These are phyloP conservation scores for Poecilia wingei DNA, from an alignment of 2,797 vertebrate genomes.

Conservation along the genomic window DNA sequence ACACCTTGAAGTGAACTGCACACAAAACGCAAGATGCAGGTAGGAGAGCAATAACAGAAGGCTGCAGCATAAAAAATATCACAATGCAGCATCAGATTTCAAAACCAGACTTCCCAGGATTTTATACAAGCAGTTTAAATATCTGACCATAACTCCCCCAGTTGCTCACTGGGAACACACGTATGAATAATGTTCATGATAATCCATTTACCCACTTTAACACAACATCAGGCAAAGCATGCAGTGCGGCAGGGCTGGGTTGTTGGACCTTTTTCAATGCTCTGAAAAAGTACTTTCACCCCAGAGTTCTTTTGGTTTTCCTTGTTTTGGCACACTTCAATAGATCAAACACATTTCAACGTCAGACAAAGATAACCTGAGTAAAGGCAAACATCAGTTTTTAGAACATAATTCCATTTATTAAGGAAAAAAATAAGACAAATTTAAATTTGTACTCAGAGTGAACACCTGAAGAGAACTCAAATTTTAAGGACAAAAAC, in stretches of 20 bases:
- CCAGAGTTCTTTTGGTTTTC: neutral
- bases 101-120: slow-evolving; percentile 7
- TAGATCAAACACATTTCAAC: neutral
- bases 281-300: neutral
- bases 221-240: slow-evolving; percentile 37
- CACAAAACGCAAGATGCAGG: slow-evolving; percentile 40
- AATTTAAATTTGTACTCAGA: neutral
- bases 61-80: neutral
- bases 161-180: neutral
- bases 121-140: slow-evolving; percentile 7
- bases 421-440: neutral
- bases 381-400: neutral
- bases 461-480: neutral
- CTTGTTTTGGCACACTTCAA: neutral
- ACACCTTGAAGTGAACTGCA: slow-evolving; percentile 39
- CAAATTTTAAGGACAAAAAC: neutral
- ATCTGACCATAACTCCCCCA: slow-evolving; percentile 17
- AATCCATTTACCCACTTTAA: slow-evolving; percentile 16
- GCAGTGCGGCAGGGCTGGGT: slow-evolving; percentile 27
- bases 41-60: slow-evolving; percentile 27
- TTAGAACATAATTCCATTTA: neutral
- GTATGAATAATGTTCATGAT: slow-evolving; percentile 1
- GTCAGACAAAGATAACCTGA: neutral
- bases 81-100: slow-evolving; percentile 1
- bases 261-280: slow-evolving; percentile 15